A percentile compares a stretch with the other conserved stretches of the same genome.
These are phyloP conservation scores for Actenoides lindsayi DNA, from an alignment of 2,113 vertebrate species.

Conservation along the genomic window DNA sequence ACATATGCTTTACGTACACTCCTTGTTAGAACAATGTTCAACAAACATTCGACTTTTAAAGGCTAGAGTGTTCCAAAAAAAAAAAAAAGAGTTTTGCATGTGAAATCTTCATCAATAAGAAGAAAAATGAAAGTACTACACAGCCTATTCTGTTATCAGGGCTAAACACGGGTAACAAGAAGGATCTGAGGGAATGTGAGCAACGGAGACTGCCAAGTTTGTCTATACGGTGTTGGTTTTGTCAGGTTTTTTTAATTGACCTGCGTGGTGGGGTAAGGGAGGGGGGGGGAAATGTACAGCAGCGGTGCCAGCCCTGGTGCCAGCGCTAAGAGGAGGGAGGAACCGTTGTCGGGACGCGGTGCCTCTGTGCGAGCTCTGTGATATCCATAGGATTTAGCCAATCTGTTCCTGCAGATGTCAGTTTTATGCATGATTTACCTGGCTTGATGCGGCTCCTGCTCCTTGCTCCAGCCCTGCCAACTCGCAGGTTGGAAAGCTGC, in stretches of 20 bases:
- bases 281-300: accelerated
- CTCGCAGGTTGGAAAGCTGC: not conserved
- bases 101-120: not conserved
- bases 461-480: not conserved
- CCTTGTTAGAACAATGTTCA: conserved; percentile 41
- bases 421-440: conserved; percentile 63
- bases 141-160: not conserved
- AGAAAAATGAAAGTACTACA: not conserved
- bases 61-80: not conserved
- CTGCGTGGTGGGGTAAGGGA: accelerated
- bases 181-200: not conserved
- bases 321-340: not conserved
- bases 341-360: accelerated
- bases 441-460: not conserved
- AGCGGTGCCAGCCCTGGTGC: not conserved
- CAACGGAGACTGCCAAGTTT: not conserved
- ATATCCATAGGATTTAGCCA: conserved; percentile 41
- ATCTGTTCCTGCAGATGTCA: conserved; percentile 64
- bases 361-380: conserved; percentile 1
- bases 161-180: not conserved
- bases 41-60: conserved; percentile 40
- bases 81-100: not conserved
- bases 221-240: not conserved
- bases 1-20: conserved; percentile 56
- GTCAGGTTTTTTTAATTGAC: not conserved